These are phyloP conservation scores for Nesoenas mayeri DNA, from an alignment of 2,113 vertebrate genomes.

Conservation along the genomic window DNA sequence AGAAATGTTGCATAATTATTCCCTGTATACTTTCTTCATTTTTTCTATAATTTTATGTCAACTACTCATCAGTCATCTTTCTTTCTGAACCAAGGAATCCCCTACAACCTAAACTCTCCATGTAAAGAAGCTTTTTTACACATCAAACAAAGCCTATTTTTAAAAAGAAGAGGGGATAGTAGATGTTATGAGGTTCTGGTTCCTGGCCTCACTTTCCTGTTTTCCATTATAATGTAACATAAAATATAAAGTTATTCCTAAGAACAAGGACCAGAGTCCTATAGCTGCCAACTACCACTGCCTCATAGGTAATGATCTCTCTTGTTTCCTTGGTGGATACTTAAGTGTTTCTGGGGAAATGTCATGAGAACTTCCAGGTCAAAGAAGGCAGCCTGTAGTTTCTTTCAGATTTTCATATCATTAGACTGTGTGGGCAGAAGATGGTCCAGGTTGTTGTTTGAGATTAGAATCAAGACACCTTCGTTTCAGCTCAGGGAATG, in stretches of 20 bases:
- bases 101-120: not conserved
- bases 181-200: not conserved
- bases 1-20: not conserved
- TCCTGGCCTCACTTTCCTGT: not conserved
- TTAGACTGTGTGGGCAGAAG: not conserved
- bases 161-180: not conserved
- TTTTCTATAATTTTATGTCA: not conserved
- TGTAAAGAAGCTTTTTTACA: not conserved
- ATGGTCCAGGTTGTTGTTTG: not conserved
- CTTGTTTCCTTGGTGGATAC: not conserved
- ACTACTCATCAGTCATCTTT: not conserved
- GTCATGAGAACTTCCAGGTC: not conserved
- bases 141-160: not conserved
- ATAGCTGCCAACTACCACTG: not conserved
- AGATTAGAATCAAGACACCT: not conserved
- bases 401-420: not conserved
- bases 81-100: not conserved
- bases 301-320: not conserved
- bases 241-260: not conserved
- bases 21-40: not conserved
- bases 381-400: not conserved
- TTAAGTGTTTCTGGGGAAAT: not conserved
- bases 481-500: not conserved
- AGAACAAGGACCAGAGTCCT: not conserved
- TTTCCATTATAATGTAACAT: not conserved